A percentile compares a stretch with the other conserved stretches of the same genome.
phyloP scores from a whole-genome alignment of 2,888 invertebrate species.

The Vanessa cardui region DNA sequence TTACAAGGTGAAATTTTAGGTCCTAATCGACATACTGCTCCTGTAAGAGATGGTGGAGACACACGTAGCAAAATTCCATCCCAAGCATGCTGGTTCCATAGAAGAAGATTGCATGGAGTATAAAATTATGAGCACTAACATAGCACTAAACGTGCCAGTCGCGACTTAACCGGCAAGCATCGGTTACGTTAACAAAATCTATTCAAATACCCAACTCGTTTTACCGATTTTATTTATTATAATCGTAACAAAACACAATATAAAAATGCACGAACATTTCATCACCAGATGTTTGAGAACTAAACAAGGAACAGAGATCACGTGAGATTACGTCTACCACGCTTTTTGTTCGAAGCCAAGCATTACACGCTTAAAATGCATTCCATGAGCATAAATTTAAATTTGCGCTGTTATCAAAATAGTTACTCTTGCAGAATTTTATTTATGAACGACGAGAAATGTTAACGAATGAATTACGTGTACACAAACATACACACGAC shows the following conservation, averaged over 20 bases:
- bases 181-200: no score
- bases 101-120: no score
- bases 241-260: constrained; percentile 5
- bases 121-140: no score
- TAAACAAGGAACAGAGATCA: constrained; percentile 57
- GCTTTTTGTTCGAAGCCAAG: constrained; percentile 68
- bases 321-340: constrained; percentile 71
- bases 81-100: no score
- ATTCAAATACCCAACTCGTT: no score
- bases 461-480: constrained; percentile 54
- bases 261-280: constrained; percentile 26
- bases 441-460: constrained; percentile 67
- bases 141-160: no score
- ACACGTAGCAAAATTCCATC: no score
- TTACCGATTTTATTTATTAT: background rate
- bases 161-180: no score
- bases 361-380: constrained; percentile 73
- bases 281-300: constrained; percentile 54
- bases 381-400: constrained; percentile 74
- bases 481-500: background rate
- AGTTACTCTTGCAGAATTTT: constrained; percentile 62
- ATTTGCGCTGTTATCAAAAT: constrained; percentile 77
- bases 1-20: no score
- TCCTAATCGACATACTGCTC: no score
- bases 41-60: no score